Evolutionary conservation across 2,113 vertebrate genomes (phyloP), one percentile per base, ranked within the genome.

Genomic region (Sander lucioperca): DNA sequence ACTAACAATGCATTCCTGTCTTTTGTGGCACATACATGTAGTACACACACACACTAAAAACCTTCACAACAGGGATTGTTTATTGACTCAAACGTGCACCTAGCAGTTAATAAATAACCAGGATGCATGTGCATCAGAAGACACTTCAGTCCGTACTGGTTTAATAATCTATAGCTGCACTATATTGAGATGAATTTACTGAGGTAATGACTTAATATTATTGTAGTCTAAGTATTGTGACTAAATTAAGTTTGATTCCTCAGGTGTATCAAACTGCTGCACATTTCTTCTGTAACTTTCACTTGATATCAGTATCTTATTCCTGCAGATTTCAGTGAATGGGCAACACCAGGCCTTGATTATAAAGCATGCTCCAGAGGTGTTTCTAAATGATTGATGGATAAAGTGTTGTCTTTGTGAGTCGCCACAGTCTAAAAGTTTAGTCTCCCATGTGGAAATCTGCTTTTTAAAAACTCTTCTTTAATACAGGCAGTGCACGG

Each of bases 61-160:
- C 16, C 56, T 51, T 61, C 36, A 68, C 36, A 75, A 69, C 82
- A n/a, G 47, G 68, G 63, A 71, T 58, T 63, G 67, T 90, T 85
- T 82, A 87, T 84, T 73, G 71, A 85, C 83, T 80, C 71, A 75
- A 51, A 79, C 56, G 77, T 36, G 62, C 47, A 51, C 14, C 12
- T 2, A 21, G 61, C 21, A 61, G 87, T 92, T 91, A 87, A 91
- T 91, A 56, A 88, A 86, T 82, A 89, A 86, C 82, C 53, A 66
- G 50, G 23, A 54, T 61, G 14, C 8, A 48, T 63, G 67, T 59
- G 58, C 23, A 69, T 65, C 10, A 61, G 0, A 1, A 58, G 59
- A 15, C 14, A 15, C 45, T 71, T 30, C 10, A 12, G 51, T 66
- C 12, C 58, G 14, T 33, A 3, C 14, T 23, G 54, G 25, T 48